Conservation (phyloP, 2,113 vertebrate species). For the Chiloscyllium plagiosum region DNA sequence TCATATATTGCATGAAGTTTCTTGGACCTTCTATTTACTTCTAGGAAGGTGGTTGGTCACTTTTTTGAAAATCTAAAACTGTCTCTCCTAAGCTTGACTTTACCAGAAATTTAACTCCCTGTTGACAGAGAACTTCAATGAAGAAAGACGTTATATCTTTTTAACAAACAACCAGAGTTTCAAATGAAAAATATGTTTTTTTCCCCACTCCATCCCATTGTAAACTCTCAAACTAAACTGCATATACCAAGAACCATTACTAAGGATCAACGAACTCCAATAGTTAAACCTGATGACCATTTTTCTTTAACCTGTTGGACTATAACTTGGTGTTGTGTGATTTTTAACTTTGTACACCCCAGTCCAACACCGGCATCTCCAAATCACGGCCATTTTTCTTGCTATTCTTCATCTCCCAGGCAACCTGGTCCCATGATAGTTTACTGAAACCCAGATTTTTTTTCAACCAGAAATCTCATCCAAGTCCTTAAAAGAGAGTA, state of each 20-base stretch:
- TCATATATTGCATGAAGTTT: background rate
- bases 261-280: no score
- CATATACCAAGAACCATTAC: background rate
- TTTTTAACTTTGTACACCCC: no score
- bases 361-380: no score
- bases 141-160: background rate
- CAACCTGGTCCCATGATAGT: no score
- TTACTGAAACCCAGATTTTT: no score
- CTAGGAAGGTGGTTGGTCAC: background rate
- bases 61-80: background rate
- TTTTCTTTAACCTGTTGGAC: background rate
- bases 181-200: background rate
- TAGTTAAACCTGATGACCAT: no score
- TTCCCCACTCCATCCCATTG: background rate
- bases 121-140: background rate
- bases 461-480: no score
- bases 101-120: background rate
- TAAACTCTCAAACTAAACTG: background rate
- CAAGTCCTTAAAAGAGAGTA: no score
- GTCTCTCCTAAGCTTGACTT: background rate
- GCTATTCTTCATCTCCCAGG: background rate
- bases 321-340: no score
- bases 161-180: background rate
- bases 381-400: background rate
- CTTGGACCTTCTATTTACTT: background rate